A percentile compares a stretch with the other conserved stretches of the same genome.
phyloP scores from a whole-genome alignment of 2,888 invertebrate species.

The Invenusta paracnida region DNA sequence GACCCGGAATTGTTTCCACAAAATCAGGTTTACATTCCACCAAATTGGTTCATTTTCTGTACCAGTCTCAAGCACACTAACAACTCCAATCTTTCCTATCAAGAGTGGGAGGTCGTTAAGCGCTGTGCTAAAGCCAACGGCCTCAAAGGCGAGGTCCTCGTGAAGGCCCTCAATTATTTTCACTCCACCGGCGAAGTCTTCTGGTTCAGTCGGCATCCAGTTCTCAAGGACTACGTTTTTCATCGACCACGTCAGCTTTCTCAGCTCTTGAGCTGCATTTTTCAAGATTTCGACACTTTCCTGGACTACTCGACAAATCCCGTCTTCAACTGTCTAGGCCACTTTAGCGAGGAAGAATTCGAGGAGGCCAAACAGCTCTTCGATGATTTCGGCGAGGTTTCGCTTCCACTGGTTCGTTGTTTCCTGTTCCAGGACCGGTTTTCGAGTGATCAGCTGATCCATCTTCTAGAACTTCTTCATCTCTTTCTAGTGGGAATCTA shows the following conservation, averaged over 20 bases:
- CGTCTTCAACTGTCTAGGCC: slow-evolving; percentile 54
- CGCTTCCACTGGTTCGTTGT: slow-evolving; percentile 54
- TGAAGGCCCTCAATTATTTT: slow-evolving; percentile 52
- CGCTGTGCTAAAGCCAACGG: slow-evolving; percentile 48
- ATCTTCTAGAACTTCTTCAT: background rate
- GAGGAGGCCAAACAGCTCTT: slow-evolving; percentile 50
- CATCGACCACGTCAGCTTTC: slow-evolving; percentile 53
- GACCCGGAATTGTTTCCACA: slow-evolving; percentile 54
- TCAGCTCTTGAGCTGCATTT: slow-evolving; percentile 52
- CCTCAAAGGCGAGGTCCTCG: slow-evolving; percentile 50
- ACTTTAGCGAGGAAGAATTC: slow-evolving; percentile 51
- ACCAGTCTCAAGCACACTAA: slow-evolving; percentile 48
- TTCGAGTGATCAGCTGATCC: background rate
- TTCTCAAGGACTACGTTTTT: slow-evolving; percentile 52
- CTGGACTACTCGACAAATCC: slow-evolving; percentile 52
- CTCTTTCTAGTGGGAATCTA: background rate
- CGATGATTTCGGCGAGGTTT: slow-evolving; percentile 52
- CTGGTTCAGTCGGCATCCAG: slow-evolving; percentile 52
- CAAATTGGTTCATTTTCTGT: slow-evolving; percentile 51
- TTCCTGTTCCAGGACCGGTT: slow-evolving; percentile 43
- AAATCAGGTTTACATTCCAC: slow-evolving; percentile 53
- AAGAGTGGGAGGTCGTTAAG: slow-evolving; percentile 50
- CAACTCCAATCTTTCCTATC: slow-evolving; percentile 49
- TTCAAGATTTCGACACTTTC: slow-evolving; percentile 51
- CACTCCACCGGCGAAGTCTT: slow-evolving; percentile 55